Evolutionary conservation across 2,797 vertebrate genomes (phyloP).

Genomic region (Synanceia verrucosa): DNA sequence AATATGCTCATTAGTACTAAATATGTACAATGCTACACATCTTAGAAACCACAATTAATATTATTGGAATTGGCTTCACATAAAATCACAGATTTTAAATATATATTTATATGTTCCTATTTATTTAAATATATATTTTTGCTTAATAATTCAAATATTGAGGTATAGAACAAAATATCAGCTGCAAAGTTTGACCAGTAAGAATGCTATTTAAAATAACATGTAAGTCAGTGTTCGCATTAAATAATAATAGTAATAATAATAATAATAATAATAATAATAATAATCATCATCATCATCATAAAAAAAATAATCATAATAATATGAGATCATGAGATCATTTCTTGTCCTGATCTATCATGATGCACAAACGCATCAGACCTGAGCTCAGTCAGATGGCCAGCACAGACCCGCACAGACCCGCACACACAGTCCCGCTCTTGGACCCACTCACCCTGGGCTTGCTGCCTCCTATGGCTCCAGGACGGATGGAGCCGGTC

Average conservation of each 20-base stretch:
- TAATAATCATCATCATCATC: background rate
- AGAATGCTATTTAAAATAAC: too few relatives aligned
- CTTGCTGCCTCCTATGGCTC: constrained; percentile 97
- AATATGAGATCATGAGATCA: background rate
- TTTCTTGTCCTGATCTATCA: too few relatives aligned
- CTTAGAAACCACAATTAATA: background rate
- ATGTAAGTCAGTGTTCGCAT: too few relatives aligned
- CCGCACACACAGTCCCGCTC: constrained; percentile 11
- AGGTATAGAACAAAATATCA: background rate
- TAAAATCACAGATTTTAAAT: too few relatives aligned
- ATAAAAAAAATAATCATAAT: too few relatives aligned
- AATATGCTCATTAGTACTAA: background rate
- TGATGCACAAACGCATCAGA: constrained; percentile 5
- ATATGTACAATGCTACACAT: background rate
- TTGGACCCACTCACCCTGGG: constrained; percentile 93
- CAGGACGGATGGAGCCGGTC: constrained; percentile 96
- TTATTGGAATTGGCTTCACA: background rate
- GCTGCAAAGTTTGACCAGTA: background rate
- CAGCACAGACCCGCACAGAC: constrained; percentile 5
- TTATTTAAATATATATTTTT: background rate
- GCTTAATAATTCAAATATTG: too few relatives aligned
- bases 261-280: background rate
- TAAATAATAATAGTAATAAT: too few relatives aligned
- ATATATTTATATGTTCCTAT: too few relatives aligned
- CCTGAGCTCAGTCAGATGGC: constrained; percentile 28